Percentiles rank a stretch among this genome's conserved stretches.
phyloP scores from a whole-genome alignment of 2,113 vertebrate genomes.

The Ophthalmolycus amberensis region DNA sequence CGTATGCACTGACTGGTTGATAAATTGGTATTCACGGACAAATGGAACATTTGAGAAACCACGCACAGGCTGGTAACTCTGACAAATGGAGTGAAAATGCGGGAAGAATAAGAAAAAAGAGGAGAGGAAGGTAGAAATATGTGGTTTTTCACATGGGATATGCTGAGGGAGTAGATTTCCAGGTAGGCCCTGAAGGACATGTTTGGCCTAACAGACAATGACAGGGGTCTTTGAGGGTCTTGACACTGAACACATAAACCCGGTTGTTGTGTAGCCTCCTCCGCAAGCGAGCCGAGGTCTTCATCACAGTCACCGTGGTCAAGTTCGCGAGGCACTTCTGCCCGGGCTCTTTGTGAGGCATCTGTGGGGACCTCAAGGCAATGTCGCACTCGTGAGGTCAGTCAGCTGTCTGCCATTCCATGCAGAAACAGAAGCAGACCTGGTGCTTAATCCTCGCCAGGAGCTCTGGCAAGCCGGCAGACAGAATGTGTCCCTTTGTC shows the following conservation, averaged over 20 bases:
- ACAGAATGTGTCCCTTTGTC: constrained; percentile 76
- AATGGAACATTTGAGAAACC: constrained; percentile 81
- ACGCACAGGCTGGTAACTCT: constrained; percentile 72
- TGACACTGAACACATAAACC: constrained; percentile 73
- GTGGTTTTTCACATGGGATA: constrained; percentile 58
- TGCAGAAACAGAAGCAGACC: constrained; percentile 68
- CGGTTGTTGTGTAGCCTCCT: constrained; percentile 57
- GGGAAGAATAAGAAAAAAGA: constrained; percentile 43
- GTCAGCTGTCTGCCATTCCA: constrained; percentile 77
- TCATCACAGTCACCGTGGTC: constrained; percentile 74
- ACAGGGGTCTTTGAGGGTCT: constrained; percentile 76
- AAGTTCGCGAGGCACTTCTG: constrained; percentile 59
- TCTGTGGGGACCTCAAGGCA: constrained; percentile 82
- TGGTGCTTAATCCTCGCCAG: constrained; percentile 68
- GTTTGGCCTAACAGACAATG: constrained; percentile 79
- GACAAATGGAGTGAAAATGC: constrained; percentile 74
- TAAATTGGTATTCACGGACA: constrained; percentile 80
- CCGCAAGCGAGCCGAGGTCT: constrained; percentile 61
- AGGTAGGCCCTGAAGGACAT: constrained; percentile 70
- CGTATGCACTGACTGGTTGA: constrained; percentile 75
- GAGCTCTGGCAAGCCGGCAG: constrained; percentile 54
- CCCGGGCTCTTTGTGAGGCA: constrained; percentile 62
- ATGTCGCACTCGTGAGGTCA: constrained; percentile 71
- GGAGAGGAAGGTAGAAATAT: constrained; percentile 38
- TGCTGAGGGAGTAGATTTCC: constrained; percentile 66